Percentiles rank a stretch among this genome's conserved stretches.
These are phyloP conservation scores for Noctua janthe DNA, from an alignment of 2,888 invertebrate genomes.

Conservation along the genomic window DNA sequence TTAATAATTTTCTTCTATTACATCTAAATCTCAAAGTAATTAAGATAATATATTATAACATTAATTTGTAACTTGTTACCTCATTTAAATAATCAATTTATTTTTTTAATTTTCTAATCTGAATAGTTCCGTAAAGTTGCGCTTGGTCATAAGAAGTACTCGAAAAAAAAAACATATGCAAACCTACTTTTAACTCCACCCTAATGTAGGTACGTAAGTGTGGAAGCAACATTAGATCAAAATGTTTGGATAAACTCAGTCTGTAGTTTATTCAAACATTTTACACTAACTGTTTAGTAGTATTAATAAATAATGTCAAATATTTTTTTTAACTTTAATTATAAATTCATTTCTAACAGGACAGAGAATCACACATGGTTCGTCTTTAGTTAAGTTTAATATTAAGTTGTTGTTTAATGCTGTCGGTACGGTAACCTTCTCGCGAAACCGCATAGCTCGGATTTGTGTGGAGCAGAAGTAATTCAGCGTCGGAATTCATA, in stretches of 20 bases:
- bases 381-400: constrained; percentile 3
- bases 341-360: not conserved
- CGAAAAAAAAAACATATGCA: no score
- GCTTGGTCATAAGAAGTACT: no score
- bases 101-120: not conserved
- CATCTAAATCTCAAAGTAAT: not conserved
- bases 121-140: not conserved
- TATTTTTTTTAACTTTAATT: not conserved
- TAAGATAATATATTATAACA: not conserved
- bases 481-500: constrained; percentile 16
- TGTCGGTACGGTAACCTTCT: constrained; percentile 8
- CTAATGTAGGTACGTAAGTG: no score
- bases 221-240: no score
- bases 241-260: no score
- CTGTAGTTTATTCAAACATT: no score
- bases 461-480: constrained; percentile 3
- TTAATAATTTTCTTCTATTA: not conserved
- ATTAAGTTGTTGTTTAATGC: constrained; percentile 29
- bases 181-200: no score
- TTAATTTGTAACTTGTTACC: not conserved
- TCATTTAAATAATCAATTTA: not conserved
- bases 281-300: not conserved
- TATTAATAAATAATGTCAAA: not conserved
- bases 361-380: not conserved
- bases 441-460: constrained; percentile 20